phyloP scores from a whole-genome alignment of 2,113 vertebrate genomes.

The Ailurus styani region DNA sequence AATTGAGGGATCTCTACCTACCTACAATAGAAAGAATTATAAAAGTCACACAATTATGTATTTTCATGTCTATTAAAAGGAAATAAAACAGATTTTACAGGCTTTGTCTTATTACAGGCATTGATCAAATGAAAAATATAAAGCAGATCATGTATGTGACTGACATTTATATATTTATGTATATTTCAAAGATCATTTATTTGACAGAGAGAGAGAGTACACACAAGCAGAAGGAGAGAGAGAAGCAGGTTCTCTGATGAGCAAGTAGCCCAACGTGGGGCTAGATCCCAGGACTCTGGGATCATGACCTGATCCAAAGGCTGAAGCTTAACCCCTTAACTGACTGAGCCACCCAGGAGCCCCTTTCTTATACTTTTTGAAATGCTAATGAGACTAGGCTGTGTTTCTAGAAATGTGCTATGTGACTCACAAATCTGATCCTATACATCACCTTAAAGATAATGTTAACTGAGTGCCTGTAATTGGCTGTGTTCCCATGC shows the following conservation, averaged over 20 bases:
- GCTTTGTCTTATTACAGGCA: background rate
- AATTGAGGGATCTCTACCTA: constrained; percentile 94
- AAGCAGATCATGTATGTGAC: background rate
- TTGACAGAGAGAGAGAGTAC: too few species aligned
- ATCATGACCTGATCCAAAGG: too few species aligned
- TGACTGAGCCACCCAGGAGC: too few species aligned
- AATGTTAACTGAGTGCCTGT: background rate
- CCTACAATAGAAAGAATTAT: constrained; percentile 80
- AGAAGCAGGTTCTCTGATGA: too few species aligned
- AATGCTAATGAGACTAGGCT: constrained; percentile 3
- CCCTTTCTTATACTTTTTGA: background rate
- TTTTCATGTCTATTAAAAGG: constrained; percentile 5
- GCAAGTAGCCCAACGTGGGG: too few species aligned
- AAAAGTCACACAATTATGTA: constrained; percentile 32
- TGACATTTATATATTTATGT: background rate
- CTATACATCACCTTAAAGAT: background rate
- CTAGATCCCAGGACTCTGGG: too few species aligned
- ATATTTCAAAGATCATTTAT: too few species aligned
- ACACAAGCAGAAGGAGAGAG: too few species aligned
- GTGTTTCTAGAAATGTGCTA: background rate
- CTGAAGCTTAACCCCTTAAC: too few species aligned
- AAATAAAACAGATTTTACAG: constrained; percentile 12
- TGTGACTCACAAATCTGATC: background rate
- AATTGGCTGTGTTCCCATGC: background rate
- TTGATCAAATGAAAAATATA: constrained; percentile 21